phyloP scores from a whole-genome alignment of 2,888 invertebrate species.

The Monochamus alternatus region DNA sequence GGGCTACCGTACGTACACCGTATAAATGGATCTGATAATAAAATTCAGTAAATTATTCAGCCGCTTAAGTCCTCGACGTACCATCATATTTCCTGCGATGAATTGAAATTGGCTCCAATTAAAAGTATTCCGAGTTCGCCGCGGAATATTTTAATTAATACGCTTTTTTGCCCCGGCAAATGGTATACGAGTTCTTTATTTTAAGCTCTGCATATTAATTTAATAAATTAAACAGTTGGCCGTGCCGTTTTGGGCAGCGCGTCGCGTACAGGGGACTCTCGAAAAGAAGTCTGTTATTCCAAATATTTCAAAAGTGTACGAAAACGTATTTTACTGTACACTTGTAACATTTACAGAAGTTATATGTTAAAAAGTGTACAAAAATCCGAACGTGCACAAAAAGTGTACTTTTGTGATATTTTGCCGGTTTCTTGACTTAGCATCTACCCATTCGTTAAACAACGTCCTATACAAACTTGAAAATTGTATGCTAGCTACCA shows the following conservation, averaged over 20 bases:
- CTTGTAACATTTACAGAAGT: too few species aligned
- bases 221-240: not conserved
- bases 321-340: too few species aligned
- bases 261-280: too few species aligned
- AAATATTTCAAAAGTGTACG: too few species aligned
- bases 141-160: slow-evolving; percentile 20
- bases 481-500: too few species aligned
- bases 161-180: not conserved
- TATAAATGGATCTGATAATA: slow-evolving; percentile 35
- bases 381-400: too few species aligned
- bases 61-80: slow-evolving; percentile 24
- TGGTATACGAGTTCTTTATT: not conserved
- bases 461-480: too few species aligned
- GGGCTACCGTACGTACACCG: slow-evolving; percentile 23
- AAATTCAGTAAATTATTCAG: slow-evolving; percentile 36
- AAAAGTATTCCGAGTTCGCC: slow-evolving; percentile 17
- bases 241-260: not conserved
- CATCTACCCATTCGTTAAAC: too few species aligned
- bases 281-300: too few species aligned
- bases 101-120: slow-evolving; percentile 32
- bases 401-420: too few species aligned
- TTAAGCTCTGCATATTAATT: slow-evolving; percentile 4
- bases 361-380: too few species aligned
- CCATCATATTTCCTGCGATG: slow-evolving; percentile 33
- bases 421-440: too few species aligned